Conservation (phyloP, 2,888 invertebrate species). For the Sesia apiformis region DNA sequence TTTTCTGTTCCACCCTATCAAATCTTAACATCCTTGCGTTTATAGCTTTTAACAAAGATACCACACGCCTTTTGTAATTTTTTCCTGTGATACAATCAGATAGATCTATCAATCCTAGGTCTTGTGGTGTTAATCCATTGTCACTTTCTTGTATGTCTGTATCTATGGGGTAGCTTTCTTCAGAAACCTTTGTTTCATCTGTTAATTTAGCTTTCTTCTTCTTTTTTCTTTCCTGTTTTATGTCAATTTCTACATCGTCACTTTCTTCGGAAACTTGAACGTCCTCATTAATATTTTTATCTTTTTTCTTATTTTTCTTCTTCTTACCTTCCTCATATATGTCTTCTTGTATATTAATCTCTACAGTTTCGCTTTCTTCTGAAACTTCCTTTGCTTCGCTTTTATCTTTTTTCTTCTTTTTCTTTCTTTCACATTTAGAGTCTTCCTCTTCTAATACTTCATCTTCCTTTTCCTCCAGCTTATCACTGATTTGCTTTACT, state of each 20-base stretch:
- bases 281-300: conserved; percentile 1
- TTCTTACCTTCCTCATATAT: conserved; percentile 7
- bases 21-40: conserved; percentile 29
- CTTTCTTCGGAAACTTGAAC: conserved; percentile 10
- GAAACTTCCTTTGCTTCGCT: conserved; percentile 9
- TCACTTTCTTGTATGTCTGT: conserved; percentile 39
- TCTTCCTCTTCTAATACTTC: conserved; percentile 5
- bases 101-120: conserved; percentile 39
- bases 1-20: conserved; percentile 34
- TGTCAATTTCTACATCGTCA: conserved; percentile 5
- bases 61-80: conserved; percentile 38
- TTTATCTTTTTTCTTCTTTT: conserved; percentile 5
- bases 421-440: conserved; percentile 4
- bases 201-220: conserved; percentile 6
- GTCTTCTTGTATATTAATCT: conserved; percentile 3
- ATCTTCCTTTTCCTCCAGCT: conserved; percentile 3
- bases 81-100: conserved; percentile 37
- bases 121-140: conserved; percentile 37
- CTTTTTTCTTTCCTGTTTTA: conserved; percentile 4
- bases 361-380: conserved; percentile 4
- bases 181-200: conserved; percentile 14
- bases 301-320: conserved; percentile 14
- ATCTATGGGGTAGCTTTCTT: conserved; percentile 53
- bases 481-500: conserved; percentile 2
- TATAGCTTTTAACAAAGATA: conserved; percentile 34